A percentile compares a stretch with the other conserved stretches of the same genome.
phyloP scores from a whole-genome alignment of 2,113 vertebrate genomes.

The Murina feae region DNA sequence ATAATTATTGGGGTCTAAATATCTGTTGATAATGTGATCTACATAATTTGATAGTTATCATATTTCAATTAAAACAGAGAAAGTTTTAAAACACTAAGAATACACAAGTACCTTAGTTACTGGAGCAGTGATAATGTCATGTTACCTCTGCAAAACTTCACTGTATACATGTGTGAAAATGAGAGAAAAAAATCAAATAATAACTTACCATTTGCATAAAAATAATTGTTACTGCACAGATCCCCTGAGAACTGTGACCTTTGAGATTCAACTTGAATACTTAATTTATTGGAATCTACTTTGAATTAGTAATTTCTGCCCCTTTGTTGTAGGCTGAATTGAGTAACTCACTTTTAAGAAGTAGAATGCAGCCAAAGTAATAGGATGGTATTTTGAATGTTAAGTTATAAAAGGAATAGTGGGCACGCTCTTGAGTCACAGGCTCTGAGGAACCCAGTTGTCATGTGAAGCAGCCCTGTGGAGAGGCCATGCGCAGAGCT shows the following conservation, averaged over 20 bases:
- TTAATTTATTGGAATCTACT: neutral
- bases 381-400: neutral
- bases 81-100: neutral
- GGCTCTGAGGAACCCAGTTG: neutral
- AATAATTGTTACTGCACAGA: neutral
- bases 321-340: neutral
- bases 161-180: neutral
- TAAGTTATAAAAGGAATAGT: neutral
- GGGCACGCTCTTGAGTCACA: neutral
- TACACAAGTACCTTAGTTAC: neutral
- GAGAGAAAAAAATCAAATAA: neutral
- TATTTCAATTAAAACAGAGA: neutral
- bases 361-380: neutral
- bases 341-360: neutral
- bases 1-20: neutral
- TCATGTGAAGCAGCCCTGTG: neutral
- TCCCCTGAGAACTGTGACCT: neutral
- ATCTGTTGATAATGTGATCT: neutral
- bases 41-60: neutral
- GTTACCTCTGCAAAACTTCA: neutral
- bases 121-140: neutral
- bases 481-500: neutral
- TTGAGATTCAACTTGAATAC: neutral
- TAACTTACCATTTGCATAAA: neutral
- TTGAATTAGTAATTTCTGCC: neutral